Base-by-base conservation (phyloP, 1,140 invertebrate genomes). In the Dendroctonus ponderosae region DNA sequence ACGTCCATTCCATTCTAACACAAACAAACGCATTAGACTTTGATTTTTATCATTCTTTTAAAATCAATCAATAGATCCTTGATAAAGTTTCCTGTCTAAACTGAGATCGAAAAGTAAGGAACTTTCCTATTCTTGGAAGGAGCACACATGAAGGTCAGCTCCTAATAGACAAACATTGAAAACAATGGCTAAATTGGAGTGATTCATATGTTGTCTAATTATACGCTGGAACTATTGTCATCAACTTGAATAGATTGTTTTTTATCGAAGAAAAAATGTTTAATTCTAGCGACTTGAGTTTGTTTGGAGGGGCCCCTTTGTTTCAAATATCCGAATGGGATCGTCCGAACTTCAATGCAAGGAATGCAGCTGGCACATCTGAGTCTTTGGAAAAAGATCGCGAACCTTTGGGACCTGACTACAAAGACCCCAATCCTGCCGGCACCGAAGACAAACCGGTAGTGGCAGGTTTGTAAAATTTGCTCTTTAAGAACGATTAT, bases 331-430 rank as follows among this genome's bases (percentile, higher is more conserved):
- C 49, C 46, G 48, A 63, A 6, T 71, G 59, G 52, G 62, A 57
- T 5, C 54, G 37, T 40, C 69, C 69, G 1, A 46, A 44, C 40
- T 11, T 62, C 12, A 43, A n/a, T 38, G 62, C 8, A 40, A 38
- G 39, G 7, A 40, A 37, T 15, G 44, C 44, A 26, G 40, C 39
- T 14, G 7, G 12, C 38, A 7, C 54, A 37, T 37, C 15, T 11
- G 8, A 14, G 39, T 5, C 14, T 5, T 9, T 50, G 6, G 71
- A 71, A 60, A 56, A 64, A 43, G 74, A 75, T 15, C 64, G 76
- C 0, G 76, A 78, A 71, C 75, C 74, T 40, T 58, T 78, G 11
- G 69, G 54, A 5, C 75, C 75, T 2, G 74, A 76, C 66, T 78
- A 75, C 53, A 73, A 73, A 68, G 76, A 78, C 57, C 76, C 76